Percentiles rank a stretch among this genome's conserved stretches.
phyloP scores from a whole-genome alignment of 64 coral and sea anemone species.

The Orbicella faveolata region DNA sequence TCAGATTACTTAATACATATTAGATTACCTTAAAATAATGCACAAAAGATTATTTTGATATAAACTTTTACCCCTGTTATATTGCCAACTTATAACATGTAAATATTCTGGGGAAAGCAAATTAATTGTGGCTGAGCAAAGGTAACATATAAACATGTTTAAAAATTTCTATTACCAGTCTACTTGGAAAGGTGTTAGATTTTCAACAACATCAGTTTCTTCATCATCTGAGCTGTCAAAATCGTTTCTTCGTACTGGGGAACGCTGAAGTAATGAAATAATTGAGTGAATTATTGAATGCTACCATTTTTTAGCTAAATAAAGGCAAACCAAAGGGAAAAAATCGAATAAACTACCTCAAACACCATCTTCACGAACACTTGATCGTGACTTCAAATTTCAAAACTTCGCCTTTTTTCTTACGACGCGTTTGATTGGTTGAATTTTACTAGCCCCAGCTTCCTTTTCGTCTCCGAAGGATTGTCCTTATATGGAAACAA shows the following conservation, averaged over 20 bases:
- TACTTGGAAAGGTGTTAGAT: slow-evolving; percentile 59
- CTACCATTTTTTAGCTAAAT: background rate
- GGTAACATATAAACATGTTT: too few species aligned
- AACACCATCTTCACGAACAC: slow-evolving; percentile 21
- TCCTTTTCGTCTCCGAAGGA: background rate
- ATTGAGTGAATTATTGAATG: background rate
- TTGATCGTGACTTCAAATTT: background rate
- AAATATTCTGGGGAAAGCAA: too few species aligned
- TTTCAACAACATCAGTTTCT: slow-evolving; percentile 42
- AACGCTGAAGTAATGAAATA: slow-evolving; percentile 41
- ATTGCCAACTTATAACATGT: too few species aligned
- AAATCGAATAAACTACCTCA: background rate
- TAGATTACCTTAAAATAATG: too few species aligned
- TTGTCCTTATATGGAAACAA: slow-evolving; percentile 21
- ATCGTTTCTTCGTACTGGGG: slow-evolving; percentile 28
- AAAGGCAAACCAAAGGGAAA: background rate
- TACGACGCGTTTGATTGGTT: slow-evolving; percentile 17
- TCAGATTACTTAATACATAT: too few species aligned
- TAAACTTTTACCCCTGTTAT: too few species aligned
- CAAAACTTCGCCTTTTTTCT: background rate
- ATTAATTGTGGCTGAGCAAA: background rate
- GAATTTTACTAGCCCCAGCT: slow-evolving; percentile 1
- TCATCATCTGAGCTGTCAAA: slow-evolving; percentile 85
- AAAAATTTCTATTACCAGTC: slow-evolving; percentile 47
- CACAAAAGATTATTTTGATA: too few species aligned